phyloP scores from a whole-genome alignment of 2,113 vertebrate genomes.

The Aegithalos caudatus region DNA sequence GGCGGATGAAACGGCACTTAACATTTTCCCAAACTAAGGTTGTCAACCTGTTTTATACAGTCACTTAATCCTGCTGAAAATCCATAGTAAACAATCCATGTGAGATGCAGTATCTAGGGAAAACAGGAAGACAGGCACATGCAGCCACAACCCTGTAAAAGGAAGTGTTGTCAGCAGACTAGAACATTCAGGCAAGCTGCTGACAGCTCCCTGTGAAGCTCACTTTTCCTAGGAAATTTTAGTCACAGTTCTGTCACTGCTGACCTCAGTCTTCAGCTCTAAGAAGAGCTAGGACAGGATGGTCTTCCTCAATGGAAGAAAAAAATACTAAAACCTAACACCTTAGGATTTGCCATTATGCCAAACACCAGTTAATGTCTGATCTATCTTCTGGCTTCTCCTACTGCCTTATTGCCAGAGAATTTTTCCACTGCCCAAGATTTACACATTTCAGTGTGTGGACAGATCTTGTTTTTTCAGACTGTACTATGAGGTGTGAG shows the following conservation, averaged over 20 bases:
- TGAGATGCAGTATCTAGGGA: not conserved
- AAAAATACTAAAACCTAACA: not conserved
- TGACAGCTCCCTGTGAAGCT: not conserved
- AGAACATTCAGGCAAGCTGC: not conserved
- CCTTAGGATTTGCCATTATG: not conserved
- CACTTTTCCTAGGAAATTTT: not conserved
- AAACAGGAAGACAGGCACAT: not conserved
- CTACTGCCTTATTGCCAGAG: not conserved
- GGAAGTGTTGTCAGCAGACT: not conserved
- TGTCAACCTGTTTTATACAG: not conserved
- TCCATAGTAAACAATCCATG: not conserved
- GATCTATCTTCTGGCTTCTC: not conserved
- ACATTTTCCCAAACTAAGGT: not conserved
- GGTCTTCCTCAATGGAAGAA: not conserved
- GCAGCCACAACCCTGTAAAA: not conserved
- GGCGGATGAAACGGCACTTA: not conserved
- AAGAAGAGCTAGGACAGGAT: not conserved
- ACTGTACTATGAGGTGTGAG: fast-evolving
- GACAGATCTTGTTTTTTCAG: not conserved
- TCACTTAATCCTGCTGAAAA: not conserved
- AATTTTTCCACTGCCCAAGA: not conserved
- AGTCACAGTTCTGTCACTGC: not conserved
- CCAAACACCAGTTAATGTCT: not conserved
- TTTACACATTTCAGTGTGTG: not conserved
- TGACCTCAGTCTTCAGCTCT: not conserved